Evolutionary conservation across 2,797 vertebrate genomes (phyloP), one percentile per base, ranked within the genome.

Genomic region (Mallotus villosus): DNA sequence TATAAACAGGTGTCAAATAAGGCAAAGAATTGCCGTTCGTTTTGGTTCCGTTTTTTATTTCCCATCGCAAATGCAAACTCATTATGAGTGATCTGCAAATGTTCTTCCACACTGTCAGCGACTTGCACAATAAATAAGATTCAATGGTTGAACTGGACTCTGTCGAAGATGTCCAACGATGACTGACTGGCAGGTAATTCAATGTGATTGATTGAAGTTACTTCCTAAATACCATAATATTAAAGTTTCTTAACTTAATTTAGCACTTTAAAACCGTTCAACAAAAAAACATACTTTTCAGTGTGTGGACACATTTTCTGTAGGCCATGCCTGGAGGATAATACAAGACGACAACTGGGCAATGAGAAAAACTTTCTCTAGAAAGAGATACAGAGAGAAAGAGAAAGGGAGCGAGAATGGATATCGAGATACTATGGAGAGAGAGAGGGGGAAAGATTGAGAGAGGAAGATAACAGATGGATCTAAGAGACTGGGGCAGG

Each of bases 81-180:
- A 71, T 64, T 70, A 66, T 68, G 49, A 67, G 7, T 27, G 19
- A 73, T 62, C 73, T 55, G 2, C 19, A 63, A 21, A 49, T 71
- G 22, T 22, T 64, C 49, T n/a, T 60, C 60, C 62, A 51, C 4
- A 49, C 24, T 4, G 63, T 24, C 58, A 29, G 49, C 6, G 55
- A 21, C 34, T 60, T 22, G 25, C 37, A 17, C 34, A 64, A 73
- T 51, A 68, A 58, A 61, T 46, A 57, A 2, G n/a, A 70, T 27
- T 0, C 37, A 37, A 67, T 24, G 19, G 37, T 46, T 27, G 9
- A 14, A 62, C 55, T 53, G n/a, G n/a, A 34, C 32, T 34, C 32
- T 34, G 32, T 34, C 8, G 32, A 55, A n/a, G 8, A 55, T 19
- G 2, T 53, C 27, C 25, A 21, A 27, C 9, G 16, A 49, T 49